Percentiles rank a stretch among this genome's conserved stretches.
Evolutionary conservation across 2,888 invertebrate genomes (phyloP).

Genomic region (Rhagophthalmus giganteus): DNA sequence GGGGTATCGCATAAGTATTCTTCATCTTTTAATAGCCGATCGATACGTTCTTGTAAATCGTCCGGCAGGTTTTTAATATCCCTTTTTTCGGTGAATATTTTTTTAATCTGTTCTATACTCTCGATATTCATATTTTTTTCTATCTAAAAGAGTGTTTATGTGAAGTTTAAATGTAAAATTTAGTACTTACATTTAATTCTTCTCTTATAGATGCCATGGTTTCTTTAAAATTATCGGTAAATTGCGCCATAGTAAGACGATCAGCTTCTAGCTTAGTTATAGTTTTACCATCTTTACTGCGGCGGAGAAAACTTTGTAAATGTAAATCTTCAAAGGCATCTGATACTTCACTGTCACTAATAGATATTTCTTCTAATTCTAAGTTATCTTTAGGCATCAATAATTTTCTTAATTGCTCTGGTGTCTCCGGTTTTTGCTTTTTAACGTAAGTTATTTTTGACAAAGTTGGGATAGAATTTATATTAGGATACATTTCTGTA

Average conservation of each 20-base stretch:
- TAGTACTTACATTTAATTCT: constrained; percentile 36
- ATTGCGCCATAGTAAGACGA: constrained; percentile 39
- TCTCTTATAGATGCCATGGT: constrained; percentile 38
- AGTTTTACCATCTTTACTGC: constrained; percentile 31
- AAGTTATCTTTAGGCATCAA: constrained; percentile 35
- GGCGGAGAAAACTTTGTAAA: constrained; percentile 37
- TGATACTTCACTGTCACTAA: constrained; percentile 38
- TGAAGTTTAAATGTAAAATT: neutral
- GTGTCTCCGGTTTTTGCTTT: constrained; percentile 20
- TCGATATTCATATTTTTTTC: constrained; percentile 27
- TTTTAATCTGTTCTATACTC: constrained; percentile 21
- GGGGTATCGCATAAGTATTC: constrained; percentile 10
- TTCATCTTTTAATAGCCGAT: constrained; percentile 19
- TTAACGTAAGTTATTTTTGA: constrained; percentile 6
- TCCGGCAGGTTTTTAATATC: constrained; percentile 16
- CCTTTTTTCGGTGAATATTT: constrained; percentile 16
- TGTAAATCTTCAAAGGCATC: constrained; percentile 44
- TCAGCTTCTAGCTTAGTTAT: constrained; percentile 44
- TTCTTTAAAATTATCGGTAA: constrained; percentile 44
- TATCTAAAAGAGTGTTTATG: constrained; percentile 12
- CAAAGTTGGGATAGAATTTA: constrained; percentile 1
- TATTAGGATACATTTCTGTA: neutral
- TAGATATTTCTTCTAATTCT: constrained; percentile 35
- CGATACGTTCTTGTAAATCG: constrained; percentile 11
- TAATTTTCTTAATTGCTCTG: constrained; percentile 34